Evolutionary conservation across 2,113 vertebrate genomes (phyloP).

Genomic region (Xiphophorus hellerii): DNA sequence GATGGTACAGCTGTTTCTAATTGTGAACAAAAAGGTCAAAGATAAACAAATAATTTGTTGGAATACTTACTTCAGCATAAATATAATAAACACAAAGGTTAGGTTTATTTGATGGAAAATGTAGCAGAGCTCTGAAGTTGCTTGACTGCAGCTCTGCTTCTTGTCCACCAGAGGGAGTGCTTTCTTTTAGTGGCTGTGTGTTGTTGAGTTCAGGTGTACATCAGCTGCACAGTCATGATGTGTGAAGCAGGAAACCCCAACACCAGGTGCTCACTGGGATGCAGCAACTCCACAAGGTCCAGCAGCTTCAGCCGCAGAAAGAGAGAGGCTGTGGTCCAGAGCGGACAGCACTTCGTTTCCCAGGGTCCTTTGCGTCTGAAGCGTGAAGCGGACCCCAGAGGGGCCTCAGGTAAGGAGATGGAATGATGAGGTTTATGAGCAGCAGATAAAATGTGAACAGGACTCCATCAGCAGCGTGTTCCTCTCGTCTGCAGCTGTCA

Average conservation of each 20-base stretch:
- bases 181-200: background rate
- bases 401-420: slow-evolving; percentile 36
- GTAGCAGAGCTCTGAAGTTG: background rate
- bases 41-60: too few species aligned
- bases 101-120: background rate
- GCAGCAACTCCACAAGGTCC: slow-evolving; percentile 22
- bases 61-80: too few species aligned
- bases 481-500: slow-evolving; percentile 42
- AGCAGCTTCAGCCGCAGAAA: background rate
- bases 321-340: slow-evolving; percentile 66
- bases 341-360: slow-evolving; percentile 70
- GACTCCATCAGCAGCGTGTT: background rate
- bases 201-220: slow-evolving; percentile 60
- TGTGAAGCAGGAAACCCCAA: slow-evolving; percentile 61
- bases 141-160: background rate
- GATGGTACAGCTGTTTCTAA: too few species aligned
- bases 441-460: background rate
- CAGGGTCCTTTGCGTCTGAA: slow-evolving; percentile 76
- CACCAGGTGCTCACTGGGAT: slow-evolving; percentile 72
- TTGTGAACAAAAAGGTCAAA: too few species aligned
- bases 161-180: background rate
- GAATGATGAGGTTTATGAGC: background rate
- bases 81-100: too few species aligned
- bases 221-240: slow-evolving; percentile 72
- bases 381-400: slow-evolving; percentile 22